These are phyloP conservation scores for Brachypodius melanocephalos DNA, from an alignment of 2,113 vertebrate species.

Conservation along the genomic window DNA sequence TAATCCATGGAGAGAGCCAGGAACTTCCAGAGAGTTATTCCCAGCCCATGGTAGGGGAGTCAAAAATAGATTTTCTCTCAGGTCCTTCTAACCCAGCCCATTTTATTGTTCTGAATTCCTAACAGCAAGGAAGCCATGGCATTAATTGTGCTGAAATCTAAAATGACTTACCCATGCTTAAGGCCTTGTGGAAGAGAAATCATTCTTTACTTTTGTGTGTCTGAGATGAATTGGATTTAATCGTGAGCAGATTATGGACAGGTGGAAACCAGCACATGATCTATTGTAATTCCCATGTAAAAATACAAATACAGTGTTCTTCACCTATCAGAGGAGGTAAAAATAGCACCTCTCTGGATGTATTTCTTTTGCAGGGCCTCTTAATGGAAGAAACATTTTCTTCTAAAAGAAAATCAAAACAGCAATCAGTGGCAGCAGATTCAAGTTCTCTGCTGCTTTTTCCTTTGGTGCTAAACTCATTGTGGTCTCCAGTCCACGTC, in stretches of 20 bases:
- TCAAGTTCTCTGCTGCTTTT: not conserved
- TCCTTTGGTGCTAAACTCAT: not conserved
- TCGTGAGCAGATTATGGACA: not conserved
- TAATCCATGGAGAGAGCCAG: not conserved
- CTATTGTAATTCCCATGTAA: not conserved
- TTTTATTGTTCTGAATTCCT: not conserved
- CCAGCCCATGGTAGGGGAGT: rapidly evolving
- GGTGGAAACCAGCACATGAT: not conserved
- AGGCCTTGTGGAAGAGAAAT: not conserved
- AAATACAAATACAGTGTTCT: not conserved
- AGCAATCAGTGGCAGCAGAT: not conserved
- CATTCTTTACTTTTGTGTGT: not conserved
- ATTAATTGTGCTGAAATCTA: not conserved
- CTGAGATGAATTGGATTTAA: not conserved
- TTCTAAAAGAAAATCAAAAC: not conserved
- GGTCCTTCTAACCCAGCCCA: not conserved
- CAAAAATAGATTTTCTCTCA: not conserved
- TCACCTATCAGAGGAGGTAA: not conserved
- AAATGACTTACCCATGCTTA: rapidly evolving
- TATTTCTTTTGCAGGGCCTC: not conserved
- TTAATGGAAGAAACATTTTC: not conserved
- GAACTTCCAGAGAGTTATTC: not conserved
- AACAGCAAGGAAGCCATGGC: not conserved
- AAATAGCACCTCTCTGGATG: not conserved
- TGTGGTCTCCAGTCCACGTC: not conserved